Evolutionary conservation across 2,797 vertebrate species (phyloP), one percentile per base, ranked within the genome.

Genomic region (Buceros bicornis): DNA sequence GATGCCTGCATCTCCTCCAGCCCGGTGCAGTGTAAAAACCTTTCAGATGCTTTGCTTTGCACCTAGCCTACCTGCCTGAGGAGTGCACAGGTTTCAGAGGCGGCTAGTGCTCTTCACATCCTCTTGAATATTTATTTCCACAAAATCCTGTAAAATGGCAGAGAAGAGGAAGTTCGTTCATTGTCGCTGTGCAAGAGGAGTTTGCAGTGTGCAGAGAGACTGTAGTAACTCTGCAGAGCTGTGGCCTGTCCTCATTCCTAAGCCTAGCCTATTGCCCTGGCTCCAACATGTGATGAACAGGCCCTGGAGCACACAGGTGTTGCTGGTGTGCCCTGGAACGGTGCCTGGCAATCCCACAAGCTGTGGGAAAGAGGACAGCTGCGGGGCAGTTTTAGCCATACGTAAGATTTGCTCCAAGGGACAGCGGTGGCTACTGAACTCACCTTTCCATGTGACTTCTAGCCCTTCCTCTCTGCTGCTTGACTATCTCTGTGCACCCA

Each of bases 361-460:
- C 70, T 26, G 25, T 0, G 0, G 3, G 11, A 16, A 35, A 47
- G 45, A 58, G 13, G 42, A 64, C 70, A 54, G 67, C 24, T 54
- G 16, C 33, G n/a, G 35, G 28, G 13, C 29, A 37, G 10, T 47
- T 56, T 28, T 43, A 72, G 35, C 26, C 13, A 3, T 54, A 19
- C 1, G 0, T 76, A 35, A 51, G 5, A 31, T 67, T 72, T 42
- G 16, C 60, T 74, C 16, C 40, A 50, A 64, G 26, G 28, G 37
- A n/a, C 16, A 60, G 54, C 1, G 7, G 58, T 16, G 31, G 33
- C 21, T 90, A 3, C 61, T 50, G 70, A 79, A 56, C 43, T 56
- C 18, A 31, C 16, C 57, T 40, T 85, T 74, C 20, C 8, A 1
- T 12, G 35, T 53, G 82, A 57, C 51, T 74, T 66, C 31, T 57